Conservation (phyloP, 2,888 invertebrate species). For the Merodon equestris region DNA sequence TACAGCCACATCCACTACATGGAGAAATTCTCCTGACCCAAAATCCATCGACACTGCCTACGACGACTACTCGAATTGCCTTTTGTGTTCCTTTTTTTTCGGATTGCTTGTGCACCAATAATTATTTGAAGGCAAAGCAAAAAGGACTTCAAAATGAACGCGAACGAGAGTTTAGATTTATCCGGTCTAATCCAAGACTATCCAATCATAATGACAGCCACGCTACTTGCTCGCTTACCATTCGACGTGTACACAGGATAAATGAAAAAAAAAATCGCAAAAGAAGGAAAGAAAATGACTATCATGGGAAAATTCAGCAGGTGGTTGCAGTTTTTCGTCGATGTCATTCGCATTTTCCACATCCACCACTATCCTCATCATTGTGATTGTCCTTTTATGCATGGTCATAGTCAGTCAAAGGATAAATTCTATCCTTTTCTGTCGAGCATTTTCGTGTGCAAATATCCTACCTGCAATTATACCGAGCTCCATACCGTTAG, state of each 20-base stretch:
- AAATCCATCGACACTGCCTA: conserved; percentile 29
- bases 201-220: conserved; percentile 65
- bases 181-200: conserved; percentile 68
- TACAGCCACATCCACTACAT: conserved; percentile 47
- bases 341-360: no score
- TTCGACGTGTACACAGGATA: no score
- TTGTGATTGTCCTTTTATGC: conserved; percentile 68
- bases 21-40: conserved; percentile 53
- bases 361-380: conserved; percentile 44
- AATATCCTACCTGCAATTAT: conserved; percentile 38
- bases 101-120: conserved; percentile 56
- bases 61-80: conserved; percentile 45
- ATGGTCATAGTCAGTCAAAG: not conserved
- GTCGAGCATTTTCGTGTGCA: conserved; percentile 16
- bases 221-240: conserved; percentile 1
- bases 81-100: conserved; percentile 40
- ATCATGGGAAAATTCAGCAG: conserved; percentile 69
- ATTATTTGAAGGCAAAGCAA: conserved; percentile 41
- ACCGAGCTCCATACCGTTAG: conserved; percentile 54
- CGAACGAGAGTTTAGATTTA: conserved; percentile 55
- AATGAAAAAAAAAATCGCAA: no score
- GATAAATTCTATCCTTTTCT: conserved; percentile 46
- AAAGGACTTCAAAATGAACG: conserved; percentile 65
- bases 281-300: conserved; percentile 11
- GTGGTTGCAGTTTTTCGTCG: conserved; percentile 62